Evolutionary conservation across 2,113 vertebrate genomes (phyloP).

Genomic region (Salvelinus fontinalis): DNA sequence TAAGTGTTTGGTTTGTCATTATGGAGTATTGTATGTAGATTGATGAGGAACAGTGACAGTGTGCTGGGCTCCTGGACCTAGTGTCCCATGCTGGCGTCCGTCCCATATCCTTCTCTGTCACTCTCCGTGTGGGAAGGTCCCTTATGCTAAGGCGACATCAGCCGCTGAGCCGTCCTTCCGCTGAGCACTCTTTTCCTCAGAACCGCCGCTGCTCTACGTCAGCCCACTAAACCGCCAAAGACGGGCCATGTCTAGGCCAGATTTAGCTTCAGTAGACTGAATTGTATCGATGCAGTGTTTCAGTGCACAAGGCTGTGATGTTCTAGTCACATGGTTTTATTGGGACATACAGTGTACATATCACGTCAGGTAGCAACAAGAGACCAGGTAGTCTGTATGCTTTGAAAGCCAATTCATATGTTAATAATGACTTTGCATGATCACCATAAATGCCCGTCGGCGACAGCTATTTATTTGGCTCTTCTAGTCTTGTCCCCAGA

Average conservation of each 20-base stretch:
- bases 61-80: background rate
- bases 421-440: too few relatives aligned
- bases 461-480: too few relatives aligned
- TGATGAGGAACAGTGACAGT: background rate
- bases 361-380: background rate
- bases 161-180: background rate
- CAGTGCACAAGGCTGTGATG: background rate
- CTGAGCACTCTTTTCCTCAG: background rate
- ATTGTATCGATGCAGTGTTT: background rate
- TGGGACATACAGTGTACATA: background rate
- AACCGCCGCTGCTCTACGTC: background rate
- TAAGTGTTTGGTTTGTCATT: too few relatives aligned
- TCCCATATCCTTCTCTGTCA: background rate
- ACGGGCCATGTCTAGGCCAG: background rate
- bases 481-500: too few relatives aligned
- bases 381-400: background rate
- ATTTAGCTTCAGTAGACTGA: background rate
- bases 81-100: background rate
- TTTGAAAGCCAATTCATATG: too few relatives aligned
- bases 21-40: too few relatives aligned
- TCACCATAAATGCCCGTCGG: too few relatives aligned
- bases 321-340: background rate
- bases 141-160: background rate
- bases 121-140: background rate
- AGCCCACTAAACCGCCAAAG: background rate